Conservation (phyloP, 2,113 vertebrate genomes). For the Petroica traversi region DNA sequence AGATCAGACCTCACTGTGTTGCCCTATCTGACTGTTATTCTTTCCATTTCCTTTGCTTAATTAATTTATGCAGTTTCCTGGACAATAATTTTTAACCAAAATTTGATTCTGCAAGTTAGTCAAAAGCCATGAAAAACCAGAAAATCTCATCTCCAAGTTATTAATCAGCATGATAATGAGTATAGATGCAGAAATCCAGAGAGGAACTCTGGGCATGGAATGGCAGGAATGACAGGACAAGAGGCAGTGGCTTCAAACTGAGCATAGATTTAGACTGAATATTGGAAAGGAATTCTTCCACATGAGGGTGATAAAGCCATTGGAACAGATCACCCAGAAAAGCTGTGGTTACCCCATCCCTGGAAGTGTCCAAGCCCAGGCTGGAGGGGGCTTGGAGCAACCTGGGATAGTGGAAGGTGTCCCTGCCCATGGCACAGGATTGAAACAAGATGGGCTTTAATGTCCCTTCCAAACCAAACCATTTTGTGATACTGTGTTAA, state of each 20-base stretch:
- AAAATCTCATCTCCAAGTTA: not conserved
- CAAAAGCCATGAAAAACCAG: not conserved
- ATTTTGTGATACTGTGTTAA: not conserved
- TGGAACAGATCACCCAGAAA: not conserved
- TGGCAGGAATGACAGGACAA: not conserved
- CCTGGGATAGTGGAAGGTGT: not conserved
- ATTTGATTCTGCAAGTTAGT: not conserved
- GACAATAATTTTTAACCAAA: not conserved
- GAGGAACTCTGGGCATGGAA: not conserved
- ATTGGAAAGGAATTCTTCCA: not conserved
- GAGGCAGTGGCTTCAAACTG: not conserved
- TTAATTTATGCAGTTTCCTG: not conserved
- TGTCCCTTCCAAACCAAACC: not conserved
- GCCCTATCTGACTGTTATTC: not conserved
- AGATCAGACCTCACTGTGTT: not conserved
- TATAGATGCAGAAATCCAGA: not conserved
- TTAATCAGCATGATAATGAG: not conserved
- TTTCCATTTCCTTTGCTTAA: not conserved
- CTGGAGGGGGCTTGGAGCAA: rapidly evolving
- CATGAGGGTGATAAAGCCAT: not conserved
- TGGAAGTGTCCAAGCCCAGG: not conserved
- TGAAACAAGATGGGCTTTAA: not conserved
- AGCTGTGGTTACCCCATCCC: not conserved
- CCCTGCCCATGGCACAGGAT: not conserved
- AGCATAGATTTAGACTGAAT: not conserved